Conservation (phyloP, 2,113 vertebrate species). For the Sitta europaea region DNA sequence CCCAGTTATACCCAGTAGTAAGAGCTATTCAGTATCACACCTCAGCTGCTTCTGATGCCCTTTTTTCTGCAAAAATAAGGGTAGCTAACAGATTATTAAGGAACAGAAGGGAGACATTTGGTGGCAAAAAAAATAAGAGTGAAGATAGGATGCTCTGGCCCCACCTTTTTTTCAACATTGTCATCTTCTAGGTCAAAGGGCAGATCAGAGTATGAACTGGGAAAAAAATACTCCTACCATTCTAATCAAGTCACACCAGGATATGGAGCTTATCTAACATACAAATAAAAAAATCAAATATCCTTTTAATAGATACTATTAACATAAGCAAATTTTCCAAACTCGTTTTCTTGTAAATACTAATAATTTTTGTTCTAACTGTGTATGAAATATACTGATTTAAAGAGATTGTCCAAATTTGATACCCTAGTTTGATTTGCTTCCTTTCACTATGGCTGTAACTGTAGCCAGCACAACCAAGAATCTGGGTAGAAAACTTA, state of each 20-base stretch:
- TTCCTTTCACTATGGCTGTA: neutral
- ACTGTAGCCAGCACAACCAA: neutral
- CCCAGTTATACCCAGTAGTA: neutral
- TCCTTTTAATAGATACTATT: neutral
- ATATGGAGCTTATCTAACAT: neutral
- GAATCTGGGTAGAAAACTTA: neutral
- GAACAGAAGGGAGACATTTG: accelerated
- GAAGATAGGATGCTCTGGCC: neutral
- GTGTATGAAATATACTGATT: neutral
- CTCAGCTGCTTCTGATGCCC: neutral
- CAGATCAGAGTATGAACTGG: neutral
- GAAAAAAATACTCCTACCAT: neutral
- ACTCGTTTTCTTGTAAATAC: neutral
- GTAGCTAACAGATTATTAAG: neutral
- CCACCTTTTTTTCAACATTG: neutral
- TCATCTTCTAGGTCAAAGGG: neutral
- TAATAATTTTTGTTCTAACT: neutral
- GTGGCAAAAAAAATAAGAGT: accelerated
- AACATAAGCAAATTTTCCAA: neutral
- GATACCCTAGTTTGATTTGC: neutral
- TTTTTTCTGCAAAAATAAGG: neutral
- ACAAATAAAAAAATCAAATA: neutral
- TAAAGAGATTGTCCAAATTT: neutral
- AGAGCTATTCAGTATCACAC: neutral
- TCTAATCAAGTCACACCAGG: neutral